Percentiles rank a stretch among this genome's conserved stretches.
These are phyloP conservation scores for Eleutherodactylus coqui DNA, from an alignment of 2,797 vertebrate species.

Conservation along the genomic window DNA sequence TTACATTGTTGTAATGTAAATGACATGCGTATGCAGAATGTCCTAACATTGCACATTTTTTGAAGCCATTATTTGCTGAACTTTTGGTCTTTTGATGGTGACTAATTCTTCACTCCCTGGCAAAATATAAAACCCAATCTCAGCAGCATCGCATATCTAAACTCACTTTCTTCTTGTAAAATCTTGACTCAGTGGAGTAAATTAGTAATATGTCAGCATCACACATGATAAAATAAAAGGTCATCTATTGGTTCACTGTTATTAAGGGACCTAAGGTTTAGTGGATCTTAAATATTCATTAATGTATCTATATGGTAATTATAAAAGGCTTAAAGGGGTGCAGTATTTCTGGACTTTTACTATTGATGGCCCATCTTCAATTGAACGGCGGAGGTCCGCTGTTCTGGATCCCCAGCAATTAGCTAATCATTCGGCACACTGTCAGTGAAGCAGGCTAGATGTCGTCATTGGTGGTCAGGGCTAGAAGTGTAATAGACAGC, in stretches of 20 bases:
- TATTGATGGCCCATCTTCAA: no score
- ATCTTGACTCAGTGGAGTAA: neutral
- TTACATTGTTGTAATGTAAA: conserved; percentile 53
- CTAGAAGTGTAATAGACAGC: no score
- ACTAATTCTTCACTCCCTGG: conserved; percentile 35
- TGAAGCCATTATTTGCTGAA: conserved; percentile 45
- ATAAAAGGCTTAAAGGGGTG: no score
- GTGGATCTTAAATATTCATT: neutral
- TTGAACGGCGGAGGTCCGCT: no score
- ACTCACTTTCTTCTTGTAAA: conserved; percentile 18
- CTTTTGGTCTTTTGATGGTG: conserved; percentile 53
- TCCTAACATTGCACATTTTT: conserved; percentile 34
- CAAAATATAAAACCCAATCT: conserved; percentile 20
- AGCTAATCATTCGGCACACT: no score
- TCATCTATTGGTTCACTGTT: neutral
- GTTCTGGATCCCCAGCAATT: no score
- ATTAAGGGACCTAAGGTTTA: neutral
- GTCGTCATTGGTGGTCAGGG: no score
- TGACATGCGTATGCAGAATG: conserved; percentile 45
- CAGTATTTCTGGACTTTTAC: no score
- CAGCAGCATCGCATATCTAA: conserved; percentile 1
- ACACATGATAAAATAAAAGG: neutral
- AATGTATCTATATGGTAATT: neutral
- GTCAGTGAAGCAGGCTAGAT: no score
- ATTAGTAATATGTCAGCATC: neutral